phyloP scores from a whole-genome alignment of 1,140 invertebrate genomes.

The Atta texana region DNA sequence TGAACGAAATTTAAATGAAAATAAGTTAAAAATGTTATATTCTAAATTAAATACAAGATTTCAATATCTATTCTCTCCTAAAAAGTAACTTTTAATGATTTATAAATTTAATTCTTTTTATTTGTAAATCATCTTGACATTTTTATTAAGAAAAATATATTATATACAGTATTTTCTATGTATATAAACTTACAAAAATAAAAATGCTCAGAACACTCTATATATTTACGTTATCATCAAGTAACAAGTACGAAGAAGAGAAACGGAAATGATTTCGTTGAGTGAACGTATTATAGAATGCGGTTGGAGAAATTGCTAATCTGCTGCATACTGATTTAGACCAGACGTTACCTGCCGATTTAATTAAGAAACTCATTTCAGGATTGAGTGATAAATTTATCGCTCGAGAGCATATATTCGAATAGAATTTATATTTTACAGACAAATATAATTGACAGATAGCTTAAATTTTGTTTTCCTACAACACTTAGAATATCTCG shows the following conservation, averaged over 20 bases:
- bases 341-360: constrained; percentile 23
- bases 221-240: constrained; percentile 13
- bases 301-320: constrained; percentile 13
- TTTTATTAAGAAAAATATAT: neutral
- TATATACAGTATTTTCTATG: too few relatives aligned
- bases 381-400: constrained; percentile 24
- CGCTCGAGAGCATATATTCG: neutral
- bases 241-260: neutral
- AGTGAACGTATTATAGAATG: neutral
- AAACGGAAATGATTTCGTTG: neutral
- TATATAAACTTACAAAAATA: neutral
- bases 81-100: constrained; percentile 10
- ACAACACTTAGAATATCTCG: neutral
- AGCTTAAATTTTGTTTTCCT: neutral
- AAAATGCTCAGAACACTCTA: neutral
- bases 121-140: neutral
- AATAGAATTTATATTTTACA: constrained; percentile 6
- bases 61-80: neutral
- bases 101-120: neutral
- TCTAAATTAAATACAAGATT: neutral
- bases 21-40: neutral
- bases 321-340: constrained; percentile 12
- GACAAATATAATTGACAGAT: neutral
- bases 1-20: too few relatives aligned
- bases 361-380: constrained; percentile 56